phyloP scores from a whole-genome alignment of 2,888 invertebrate species.

The Neuroscelio doddi region DNA sequence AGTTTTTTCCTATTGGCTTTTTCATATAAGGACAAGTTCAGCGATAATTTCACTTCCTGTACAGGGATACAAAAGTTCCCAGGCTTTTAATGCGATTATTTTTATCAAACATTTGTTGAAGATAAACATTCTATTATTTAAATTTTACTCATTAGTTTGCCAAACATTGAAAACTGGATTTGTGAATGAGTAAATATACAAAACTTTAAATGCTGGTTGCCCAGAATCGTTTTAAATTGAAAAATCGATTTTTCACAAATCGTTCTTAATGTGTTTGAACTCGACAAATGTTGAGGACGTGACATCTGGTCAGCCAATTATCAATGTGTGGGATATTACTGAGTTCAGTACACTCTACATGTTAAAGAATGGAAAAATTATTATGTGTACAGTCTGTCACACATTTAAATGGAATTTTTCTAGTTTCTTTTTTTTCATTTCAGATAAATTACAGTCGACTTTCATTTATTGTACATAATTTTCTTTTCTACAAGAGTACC shows the following conservation, averaged over 20 bases:
- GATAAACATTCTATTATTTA: no score
- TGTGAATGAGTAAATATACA: neutral
- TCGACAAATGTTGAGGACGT: slow-evolving; percentile 3
- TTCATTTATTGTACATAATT: no score
- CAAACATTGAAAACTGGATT: no score
- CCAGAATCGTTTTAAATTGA: slow-evolving; percentile 8
- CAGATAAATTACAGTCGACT: no score
- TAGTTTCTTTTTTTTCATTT: no score
- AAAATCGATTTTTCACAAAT: slow-evolving; percentile 22
- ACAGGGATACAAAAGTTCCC: neutral
- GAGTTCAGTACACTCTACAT: slow-evolving; percentile 1
- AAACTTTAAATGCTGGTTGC: slow-evolving; percentile 2
- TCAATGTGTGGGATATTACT: neutral
- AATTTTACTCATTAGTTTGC: no score
- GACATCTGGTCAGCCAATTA: neutral
- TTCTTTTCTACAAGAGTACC: no score
- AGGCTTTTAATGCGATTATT: neutral
- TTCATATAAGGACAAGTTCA: slow-evolving; percentile 2
- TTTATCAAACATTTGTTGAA: neutral
- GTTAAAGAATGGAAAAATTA: neutral
- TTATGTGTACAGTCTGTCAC: no score
- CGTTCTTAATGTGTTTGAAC: neutral
- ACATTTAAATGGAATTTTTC: no score
- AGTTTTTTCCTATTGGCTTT: neutral
- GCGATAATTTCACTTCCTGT: slow-evolving; percentile 20